Evolutionary conservation across 2,888 invertebrate species (phyloP).

Genomic region (Philopedon plagiatum): DNA sequence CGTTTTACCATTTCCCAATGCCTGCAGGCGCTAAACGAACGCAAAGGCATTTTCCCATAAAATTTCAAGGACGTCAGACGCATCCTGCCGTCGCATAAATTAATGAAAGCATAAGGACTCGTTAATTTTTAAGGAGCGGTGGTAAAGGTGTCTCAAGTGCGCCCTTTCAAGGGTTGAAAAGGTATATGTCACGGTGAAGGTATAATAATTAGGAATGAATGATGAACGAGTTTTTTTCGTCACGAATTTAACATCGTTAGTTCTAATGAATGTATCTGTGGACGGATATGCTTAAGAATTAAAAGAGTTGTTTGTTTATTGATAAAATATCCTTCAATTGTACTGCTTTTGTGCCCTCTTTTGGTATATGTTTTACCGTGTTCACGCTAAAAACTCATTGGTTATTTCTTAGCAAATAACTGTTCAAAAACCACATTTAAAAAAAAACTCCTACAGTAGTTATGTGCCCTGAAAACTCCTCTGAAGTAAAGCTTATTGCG

Average conservation of each 20-base stretch:
- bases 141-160: conserved; percentile 20
- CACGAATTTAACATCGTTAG: background rate
- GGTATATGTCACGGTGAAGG: background rate
- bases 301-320: too few relatives aligned
- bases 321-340: too few relatives aligned
- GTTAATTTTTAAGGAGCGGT: conserved; percentile 13
- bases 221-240: conserved; percentile 4
- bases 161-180: conserved; percentile 6
- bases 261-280: background rate
- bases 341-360: too few relatives aligned
- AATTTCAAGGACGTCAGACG: background rate
- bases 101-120: conserved; percentile 7
- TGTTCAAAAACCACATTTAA: too few relatives aligned
- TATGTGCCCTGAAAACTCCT: too few relatives aligned
- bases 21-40: too few relatives aligned
- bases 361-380: too few relatives aligned
- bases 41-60: background rate
- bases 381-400: too few relatives aligned
- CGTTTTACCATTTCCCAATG: background rate
- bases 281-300: background rate
- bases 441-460: too few relatives aligned
- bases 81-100: conserved; percentile 13
- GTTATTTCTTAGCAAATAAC: too few relatives aligned
- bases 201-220: conserved; percentile 9
- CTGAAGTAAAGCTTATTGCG: too few relatives aligned